phyloP scores from a whole-genome alignment of 2,113 vertebrate genomes.

The Elgaria multicarinata region DNA sequence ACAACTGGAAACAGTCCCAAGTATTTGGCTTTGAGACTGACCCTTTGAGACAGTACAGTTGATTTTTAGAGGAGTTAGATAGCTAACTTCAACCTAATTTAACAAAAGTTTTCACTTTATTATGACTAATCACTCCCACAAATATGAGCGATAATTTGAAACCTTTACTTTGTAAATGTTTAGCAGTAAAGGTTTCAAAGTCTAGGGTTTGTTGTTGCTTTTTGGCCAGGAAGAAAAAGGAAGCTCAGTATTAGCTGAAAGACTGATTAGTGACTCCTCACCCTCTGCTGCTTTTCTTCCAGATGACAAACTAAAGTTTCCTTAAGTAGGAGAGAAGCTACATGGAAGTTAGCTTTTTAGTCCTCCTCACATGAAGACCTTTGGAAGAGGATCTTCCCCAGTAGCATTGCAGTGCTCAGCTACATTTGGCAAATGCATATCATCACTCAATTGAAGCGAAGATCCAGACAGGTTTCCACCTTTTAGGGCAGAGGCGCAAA shows the following conservation, averaged over 20 bases:
- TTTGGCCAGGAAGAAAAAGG: background rate
- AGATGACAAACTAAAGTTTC: conserved; percentile 14
- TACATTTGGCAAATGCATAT: background rate
- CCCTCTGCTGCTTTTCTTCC: conserved; percentile 10
- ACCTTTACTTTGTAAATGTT: background rate
- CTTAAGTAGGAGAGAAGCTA: background rate
- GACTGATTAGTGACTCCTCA: background rate
- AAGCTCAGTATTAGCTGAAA: conserved; percentile 12
- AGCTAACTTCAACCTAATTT: background rate
- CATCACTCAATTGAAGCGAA: background rate
- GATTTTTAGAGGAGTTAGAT: background rate
- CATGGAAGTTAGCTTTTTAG: background rate
- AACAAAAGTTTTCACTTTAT: background rate
- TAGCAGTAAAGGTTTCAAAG: background rate
- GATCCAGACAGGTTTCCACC: background rate
- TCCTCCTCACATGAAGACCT: background rate
- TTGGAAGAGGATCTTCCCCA: background rate
- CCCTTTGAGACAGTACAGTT: background rate
- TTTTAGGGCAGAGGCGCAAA: background rate
- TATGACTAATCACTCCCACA: background rate
- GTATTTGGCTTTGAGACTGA: background rate
- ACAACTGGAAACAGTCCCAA: background rate
- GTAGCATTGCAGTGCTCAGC: background rate
- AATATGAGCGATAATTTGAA: background rate
- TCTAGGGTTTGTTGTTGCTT: background rate